These are phyloP conservation scores for Euclidia mi DNA, from an alignment of 2,888 invertebrate genomes.

Conservation along the genomic window DNA sequence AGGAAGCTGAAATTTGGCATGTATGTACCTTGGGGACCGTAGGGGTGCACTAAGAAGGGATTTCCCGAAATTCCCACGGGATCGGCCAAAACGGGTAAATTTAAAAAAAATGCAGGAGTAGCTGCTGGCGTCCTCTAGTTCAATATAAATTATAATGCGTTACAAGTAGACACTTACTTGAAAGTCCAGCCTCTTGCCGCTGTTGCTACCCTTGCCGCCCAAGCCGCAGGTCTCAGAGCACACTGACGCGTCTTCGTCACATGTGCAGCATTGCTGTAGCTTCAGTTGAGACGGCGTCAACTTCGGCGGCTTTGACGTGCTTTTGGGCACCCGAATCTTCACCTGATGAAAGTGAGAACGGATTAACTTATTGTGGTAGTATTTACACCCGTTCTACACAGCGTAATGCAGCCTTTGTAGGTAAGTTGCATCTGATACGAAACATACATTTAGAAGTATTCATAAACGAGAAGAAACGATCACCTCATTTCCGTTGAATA, in stretches of 20 bases:
- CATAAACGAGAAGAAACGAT: not conserved
- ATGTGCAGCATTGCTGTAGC: conserved; percentile 81
- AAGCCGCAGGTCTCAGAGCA: conserved; percentile 80
- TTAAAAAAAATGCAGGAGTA: not conserved
- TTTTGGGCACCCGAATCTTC: conserved; percentile 91
- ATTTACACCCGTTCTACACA: too few species aligned
- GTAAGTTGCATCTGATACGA: too few species aligned
- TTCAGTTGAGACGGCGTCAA: conserved; percentile 79
- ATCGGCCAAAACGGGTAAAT: too few species aligned
- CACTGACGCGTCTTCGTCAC: conserved; percentile 78
- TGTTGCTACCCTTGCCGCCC: conserved; percentile 41
- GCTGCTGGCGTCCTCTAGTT: too few species aligned
- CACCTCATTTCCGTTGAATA: conserved; percentile 91
- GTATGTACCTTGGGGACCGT: too few species aligned
- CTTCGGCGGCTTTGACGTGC: conserved; percentile 80
- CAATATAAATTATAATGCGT: not conserved
- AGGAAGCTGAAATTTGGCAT: too few species aligned
- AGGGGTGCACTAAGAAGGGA: too few species aligned
- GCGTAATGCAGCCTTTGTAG: too few species aligned
- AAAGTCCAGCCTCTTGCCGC: conserved; percentile 72
- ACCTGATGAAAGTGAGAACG: conserved; percentile 71
- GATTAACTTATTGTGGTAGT: too few species aligned
- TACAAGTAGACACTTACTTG: conserved; percentile 63
- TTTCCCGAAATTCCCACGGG: too few species aligned
- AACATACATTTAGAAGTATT: too few species aligned